Base-by-base conservation (phyloP, 2,113 vertebrate genomes). In the Mesitornis unicolor region DNA sequence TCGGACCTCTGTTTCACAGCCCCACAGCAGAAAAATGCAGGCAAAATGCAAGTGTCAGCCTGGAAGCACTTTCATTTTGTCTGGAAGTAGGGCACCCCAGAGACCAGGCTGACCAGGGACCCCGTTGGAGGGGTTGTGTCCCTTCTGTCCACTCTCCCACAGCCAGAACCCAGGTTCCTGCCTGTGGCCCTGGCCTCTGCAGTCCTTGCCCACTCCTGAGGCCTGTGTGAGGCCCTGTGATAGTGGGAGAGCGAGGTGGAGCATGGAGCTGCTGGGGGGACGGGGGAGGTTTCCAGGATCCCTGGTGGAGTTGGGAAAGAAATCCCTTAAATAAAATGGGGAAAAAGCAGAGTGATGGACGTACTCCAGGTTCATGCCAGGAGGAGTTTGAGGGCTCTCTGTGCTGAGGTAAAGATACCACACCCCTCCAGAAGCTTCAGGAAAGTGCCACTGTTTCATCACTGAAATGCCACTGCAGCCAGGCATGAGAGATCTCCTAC, bases 221-320 rank as follows among this genome's bases (percentile, higher is more conserved):
- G 36, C 17, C 8, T 5, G 10, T 5, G 13, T 0, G 0, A 36
- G 35, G 26, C 4, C 12, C 20, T 0, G 0, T 17, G 26, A 19
- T 0, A 9, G 11, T 1, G n/a, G 26, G 60, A 7, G 5, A 50
- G 38, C 0, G 2, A 28, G 16, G 33, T 24, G 22, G 38, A 81
- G 33, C 25, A 14, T 31, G 3, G 70, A 50, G 65, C 50, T 69
- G 60, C 74, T 29, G 64, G 22, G 16, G 45, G 65, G 40, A 10
- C 4, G 40, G 9, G 6, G 28, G n/a, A 61, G 7, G 21, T 29
- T 70, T 40, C 19, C 31, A 20, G n/a, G 13, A 16, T 45, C 20
- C 36, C 17, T 76, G 0, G 0, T 31, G n/a, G 18, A 2, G 3
- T 0, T 48, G 11, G 11, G 50, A 28, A 48, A 61, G 68, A 81